Percentiles rank a stretch among this genome's conserved stretches.
Evolutionary conservation across 2,797 vertebrate genomes (phyloP).

Genomic region (Coluber constrictor): DNA sequence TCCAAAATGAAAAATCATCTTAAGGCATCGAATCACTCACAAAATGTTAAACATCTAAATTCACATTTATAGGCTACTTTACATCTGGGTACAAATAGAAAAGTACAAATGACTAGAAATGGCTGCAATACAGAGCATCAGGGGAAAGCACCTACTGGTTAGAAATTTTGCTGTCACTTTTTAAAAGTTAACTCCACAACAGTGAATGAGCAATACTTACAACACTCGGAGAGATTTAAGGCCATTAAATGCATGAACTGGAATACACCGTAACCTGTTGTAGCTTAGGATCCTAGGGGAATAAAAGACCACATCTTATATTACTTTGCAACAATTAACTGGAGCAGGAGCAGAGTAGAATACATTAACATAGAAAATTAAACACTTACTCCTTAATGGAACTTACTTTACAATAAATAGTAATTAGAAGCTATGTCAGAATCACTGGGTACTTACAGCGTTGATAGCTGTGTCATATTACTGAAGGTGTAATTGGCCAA

Average conservation of each 20-base stretch:
- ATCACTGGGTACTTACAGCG: conserved; percentile 82
- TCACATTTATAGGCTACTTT: neutral
- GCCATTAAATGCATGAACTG: conserved; percentile 86
- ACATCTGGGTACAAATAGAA: conserved; percentile 34
- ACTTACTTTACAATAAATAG: conserved; percentile 1
- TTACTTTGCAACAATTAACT: neutral
- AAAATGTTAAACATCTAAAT: conserved; percentile 23
- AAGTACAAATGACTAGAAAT: conserved; percentile 42
- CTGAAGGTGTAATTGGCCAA: conserved; percentile 88
- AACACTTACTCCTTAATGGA: neutral
- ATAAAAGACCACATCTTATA: conserved; percentile 31
- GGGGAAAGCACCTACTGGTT: conserved; percentile 49
- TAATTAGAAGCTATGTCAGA: conserved; percentile 19
- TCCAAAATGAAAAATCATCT: neutral
- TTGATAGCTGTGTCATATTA: conserved; percentile 96
- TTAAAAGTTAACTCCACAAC: neutral
- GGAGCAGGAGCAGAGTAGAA: neutral
- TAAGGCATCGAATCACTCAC: neutral
- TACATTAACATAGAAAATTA: neutral
- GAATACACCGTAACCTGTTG: conserved; percentile 94
- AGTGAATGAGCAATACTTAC: conserved; percentile 75
- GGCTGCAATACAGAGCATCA: conserved; percentile 26
- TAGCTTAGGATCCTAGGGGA: conserved; percentile 92
- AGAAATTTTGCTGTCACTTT: conserved; percentile 12
- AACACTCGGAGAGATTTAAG: conserved; percentile 90